These are phyloP conservation scores for Aplochiton taeniatus DNA, from an alignment of 2,797 vertebrate species.

Conservation along the genomic window DNA sequence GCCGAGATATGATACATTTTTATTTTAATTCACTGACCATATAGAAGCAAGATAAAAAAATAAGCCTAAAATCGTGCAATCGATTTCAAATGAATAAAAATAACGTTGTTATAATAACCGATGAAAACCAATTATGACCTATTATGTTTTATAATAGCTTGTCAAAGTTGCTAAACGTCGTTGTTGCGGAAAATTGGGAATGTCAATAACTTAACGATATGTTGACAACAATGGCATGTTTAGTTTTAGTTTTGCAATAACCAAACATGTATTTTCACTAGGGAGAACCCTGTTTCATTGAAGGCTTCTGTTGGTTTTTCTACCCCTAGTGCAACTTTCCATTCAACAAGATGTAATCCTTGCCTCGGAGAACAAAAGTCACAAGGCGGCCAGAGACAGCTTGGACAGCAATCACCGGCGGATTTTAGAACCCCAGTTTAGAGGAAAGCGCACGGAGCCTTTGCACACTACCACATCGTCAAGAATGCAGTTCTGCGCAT, in stretches of 20 bases:
- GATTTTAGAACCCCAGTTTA: conserved; percentile 23
- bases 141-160: background rate
- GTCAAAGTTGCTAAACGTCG: background rate
- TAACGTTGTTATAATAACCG: background rate
- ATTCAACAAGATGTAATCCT: conserved; percentile 33
- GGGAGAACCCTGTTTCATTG: conserved; percentile 52
- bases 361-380: conserved; percentile 31
- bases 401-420: conserved; percentile 59
- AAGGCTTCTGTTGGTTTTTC: conserved; percentile 47
- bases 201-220: no score
- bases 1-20: no score
- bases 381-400: conserved; percentile 35
- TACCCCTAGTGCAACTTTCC: conserved; percentile 53
- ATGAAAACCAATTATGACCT: background rate
- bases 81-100: no score
- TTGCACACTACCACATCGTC: background rate
- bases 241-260: no score
- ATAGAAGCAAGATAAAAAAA: no score
- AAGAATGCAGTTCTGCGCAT: conserved; percentile 38
- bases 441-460: conserved; percentile 35
- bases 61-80: no score
- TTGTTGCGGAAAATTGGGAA: background rate
- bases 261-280: no score
- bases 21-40: no score
- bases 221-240: no score